These are phyloP conservation scores for Dolichoris vasculosae DNA, from an alignment of 1,140 invertebrate species.

Conservation along the genomic window DNA sequence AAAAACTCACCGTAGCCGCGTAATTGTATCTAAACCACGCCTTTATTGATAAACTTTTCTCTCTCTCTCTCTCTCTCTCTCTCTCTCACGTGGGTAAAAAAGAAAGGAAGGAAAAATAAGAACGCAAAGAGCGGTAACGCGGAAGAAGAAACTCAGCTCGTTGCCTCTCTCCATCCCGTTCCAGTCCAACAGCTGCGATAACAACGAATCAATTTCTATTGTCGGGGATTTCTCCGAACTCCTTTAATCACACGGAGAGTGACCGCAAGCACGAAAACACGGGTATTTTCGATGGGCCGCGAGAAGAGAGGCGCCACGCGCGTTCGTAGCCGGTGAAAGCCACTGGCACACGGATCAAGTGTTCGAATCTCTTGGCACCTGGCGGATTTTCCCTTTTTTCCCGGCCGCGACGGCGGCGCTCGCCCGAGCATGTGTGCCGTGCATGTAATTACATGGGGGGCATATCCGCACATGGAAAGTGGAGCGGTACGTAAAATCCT, in stretches of 20 bases:
- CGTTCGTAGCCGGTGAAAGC: conserved; percentile 18
- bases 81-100: background rate
- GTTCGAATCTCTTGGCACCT: conserved; percentile 40
- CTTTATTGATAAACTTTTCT: too few species aligned
- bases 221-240: conserved; percentile 37
- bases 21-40: too few species aligned
- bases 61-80: background rate
- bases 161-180: background rate
- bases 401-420: background rate
- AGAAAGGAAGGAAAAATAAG: background rate
- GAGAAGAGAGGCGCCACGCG: background rate
- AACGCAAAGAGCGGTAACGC: too few species aligned
- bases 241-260: conserved; percentile 38
- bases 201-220: conserved; percentile 39
- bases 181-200: background rate
- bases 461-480: conserved; percentile 31
- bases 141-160: too few species aligned
- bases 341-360: background rate
- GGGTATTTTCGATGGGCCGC: background rate
- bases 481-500: conserved; percentile 16
- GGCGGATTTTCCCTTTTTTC: conserved; percentile 41
- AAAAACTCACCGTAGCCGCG: too few species aligned
- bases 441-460: conserved; percentile 38
- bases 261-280: background rate
- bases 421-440: conserved; percentile 44